Percentiles rank a stretch among this genome's conserved stretches.
These are phyloP conservation scores for Rhinopomastus cyanomelas DNA, from an alignment of 2,113 vertebrate species.

Conservation along the genomic window DNA sequence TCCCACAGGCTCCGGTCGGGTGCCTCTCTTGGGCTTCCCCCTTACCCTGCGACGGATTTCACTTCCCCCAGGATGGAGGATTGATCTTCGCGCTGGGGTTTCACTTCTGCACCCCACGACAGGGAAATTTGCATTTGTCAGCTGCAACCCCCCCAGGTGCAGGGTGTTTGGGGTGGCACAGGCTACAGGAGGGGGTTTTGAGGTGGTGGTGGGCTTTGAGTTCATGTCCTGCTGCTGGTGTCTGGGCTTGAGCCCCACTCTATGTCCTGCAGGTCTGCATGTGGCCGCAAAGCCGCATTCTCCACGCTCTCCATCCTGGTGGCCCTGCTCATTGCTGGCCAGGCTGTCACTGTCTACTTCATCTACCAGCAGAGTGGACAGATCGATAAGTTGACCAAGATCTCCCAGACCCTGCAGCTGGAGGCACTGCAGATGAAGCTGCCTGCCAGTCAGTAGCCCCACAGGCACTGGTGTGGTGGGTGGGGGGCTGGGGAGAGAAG, in stretches of 20 bases:
- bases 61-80: not conserved
- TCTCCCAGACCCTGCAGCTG: slow-evolving; percentile 75
- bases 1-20: no score
- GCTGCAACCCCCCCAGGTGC: not conserved
- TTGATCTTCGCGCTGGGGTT: not conserved
- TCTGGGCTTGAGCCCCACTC: not conserved
- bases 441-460: slow-evolving; percentile 70
- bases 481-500: not conserved
- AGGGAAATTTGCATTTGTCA: not conserved
- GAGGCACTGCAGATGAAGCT: slow-evolving; percentile 74
- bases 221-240: rapidly evolving
- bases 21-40: not conserved
- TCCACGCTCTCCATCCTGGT: slow-evolving; percentile 83
- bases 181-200: not conserved
- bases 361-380: slow-evolving; percentile 82
- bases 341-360: slow-evolving; percentile 87
- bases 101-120: not conserved
- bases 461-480: rapidly evolving
- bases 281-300: slow-evolving; percentile 71
- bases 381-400: slow-evolving; percentile 80
- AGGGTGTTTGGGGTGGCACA: rapidly evolving
- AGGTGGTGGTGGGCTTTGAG: not conserved
- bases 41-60: not conserved
- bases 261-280: slow-evolving; percentile 30
- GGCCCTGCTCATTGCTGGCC: slow-evolving; percentile 85